phyloP scores from a whole-genome alignment of 2,113 vertebrate genomes.

The Hippocampus barbouri region DNA sequence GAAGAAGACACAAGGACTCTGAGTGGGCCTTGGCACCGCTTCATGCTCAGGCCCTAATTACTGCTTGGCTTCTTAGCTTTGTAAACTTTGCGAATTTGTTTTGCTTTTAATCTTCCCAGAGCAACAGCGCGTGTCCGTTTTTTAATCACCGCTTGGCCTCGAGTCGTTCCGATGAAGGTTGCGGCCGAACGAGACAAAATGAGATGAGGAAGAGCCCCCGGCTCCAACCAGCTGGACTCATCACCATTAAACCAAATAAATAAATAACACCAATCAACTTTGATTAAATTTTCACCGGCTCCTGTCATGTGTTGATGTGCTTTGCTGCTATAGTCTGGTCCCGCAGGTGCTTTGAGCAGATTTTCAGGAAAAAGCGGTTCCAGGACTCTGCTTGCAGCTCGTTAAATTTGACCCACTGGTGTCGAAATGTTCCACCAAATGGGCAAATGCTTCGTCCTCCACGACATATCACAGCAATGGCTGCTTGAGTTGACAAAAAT shows the following conservation, averaged over 20 bases:
- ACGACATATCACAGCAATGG: background rate
- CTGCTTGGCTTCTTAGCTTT: background rate
- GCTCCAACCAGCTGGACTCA: slow-evolving; percentile 22
- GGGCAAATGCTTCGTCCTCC: too few relatives aligned
- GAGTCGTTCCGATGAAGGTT: slow-evolving; percentile 1
- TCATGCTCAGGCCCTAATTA: background rate
- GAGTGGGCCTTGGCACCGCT: background rate
- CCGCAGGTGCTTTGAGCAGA: background rate
- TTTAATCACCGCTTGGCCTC: slow-evolving; percentile 8
- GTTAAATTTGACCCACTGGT: background rate
- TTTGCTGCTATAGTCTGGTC: background rate
- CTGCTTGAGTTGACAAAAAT: background rate
- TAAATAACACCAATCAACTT: too few relatives aligned
- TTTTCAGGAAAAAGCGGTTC: background rate
- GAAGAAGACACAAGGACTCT: background rate
- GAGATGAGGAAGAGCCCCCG: background rate
- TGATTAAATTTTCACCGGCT: background rate
- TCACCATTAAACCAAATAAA: background rate
- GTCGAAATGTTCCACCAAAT: background rate
- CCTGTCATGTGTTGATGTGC: background rate
- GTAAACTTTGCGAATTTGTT: background rate
- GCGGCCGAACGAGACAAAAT: background rate
- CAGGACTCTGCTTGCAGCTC: too few relatives aligned
- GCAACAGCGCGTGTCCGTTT: background rate
- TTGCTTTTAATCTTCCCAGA: slow-evolving; percentile 2